phyloP scores from a whole-genome alignment of 1,140 invertebrate species.

The Trichonephila inaurata region DNA sequence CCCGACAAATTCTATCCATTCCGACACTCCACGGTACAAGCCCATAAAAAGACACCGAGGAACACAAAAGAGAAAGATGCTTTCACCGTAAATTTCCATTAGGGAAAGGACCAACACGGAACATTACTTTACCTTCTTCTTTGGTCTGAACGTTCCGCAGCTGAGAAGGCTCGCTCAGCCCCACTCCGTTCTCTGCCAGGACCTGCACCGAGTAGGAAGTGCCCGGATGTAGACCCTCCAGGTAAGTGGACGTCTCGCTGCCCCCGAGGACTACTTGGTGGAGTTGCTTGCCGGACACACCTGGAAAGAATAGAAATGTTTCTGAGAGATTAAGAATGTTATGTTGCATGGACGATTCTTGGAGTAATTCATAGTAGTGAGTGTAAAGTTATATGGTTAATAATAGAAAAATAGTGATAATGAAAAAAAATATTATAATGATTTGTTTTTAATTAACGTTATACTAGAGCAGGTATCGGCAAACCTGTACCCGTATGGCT shows the following conservation, averaged over 20 bases:
- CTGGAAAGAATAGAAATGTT: background rate
- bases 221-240: constrained; percentile 73
- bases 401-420: too few species aligned
- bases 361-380: too few species aligned
- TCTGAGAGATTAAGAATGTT: background rate
- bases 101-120: background rate
- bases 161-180: constrained; percentile 71
- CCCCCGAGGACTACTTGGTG: constrained; percentile 71
- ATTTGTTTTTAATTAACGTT: too few species aligned
- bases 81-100: background rate
- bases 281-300: constrained; percentile 60
- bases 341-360: background rate
- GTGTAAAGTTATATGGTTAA: too few species aligned
- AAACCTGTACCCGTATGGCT: too few species aligned
- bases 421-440: too few species aligned
- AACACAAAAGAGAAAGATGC: background rate
- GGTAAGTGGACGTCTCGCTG: constrained; percentile 60
- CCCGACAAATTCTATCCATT: background rate
- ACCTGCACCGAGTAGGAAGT: constrained; percentile 73
- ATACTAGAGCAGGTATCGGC: too few species aligned
- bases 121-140: constrained; percentile 72
- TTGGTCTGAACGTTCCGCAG: constrained; percentile 66
- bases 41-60: background rate
- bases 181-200: constrained; percentile 76
- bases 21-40: background rate